Base-by-base conservation (phyloP, 2,888 invertebrate genomes). In the Pandemis cinnamomeana region DNA sequence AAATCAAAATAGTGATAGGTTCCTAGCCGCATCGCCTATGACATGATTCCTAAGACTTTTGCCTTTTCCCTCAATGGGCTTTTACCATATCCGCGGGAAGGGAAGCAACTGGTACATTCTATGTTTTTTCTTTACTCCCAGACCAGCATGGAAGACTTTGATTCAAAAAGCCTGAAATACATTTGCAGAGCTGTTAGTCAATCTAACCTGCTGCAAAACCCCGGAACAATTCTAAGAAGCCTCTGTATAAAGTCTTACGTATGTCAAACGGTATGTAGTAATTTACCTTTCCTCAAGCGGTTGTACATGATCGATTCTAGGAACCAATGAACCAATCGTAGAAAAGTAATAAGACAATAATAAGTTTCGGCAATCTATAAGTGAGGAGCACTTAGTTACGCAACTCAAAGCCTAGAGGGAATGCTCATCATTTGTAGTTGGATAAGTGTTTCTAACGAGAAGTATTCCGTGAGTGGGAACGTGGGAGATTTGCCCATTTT, bases 381-480 rank as follows among this genome's bases (percentile, higher is more conserved):
- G 44, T 62, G 42, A 7, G 62, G 42, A 15, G 15, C 62, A 62
- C n/a, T 7, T 36, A 60, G 20, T 61, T 61, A 36, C 61, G 36
- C 36, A 61, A 61, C 20, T 61, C 27, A 41, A 5, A 62, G 42
- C 42, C 42, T n/a, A 42, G 42, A 62, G 42, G 42, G 62, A 42
- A 62, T 15, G 41, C 11, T 62, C 62, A 15, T 62, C 42, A 62
- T 62, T 62, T 41, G 62, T 41, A 36, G 58, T 58, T 58, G 10
- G 27, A 58, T 20, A 58, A 27, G 27, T 27, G 58, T 58, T 58
- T 27, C 58, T 27, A 58, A 58, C 58, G 8, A 58, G 51, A 51
- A 36, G 27, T 5, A 58, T 15, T 20, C 27, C 58, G 58, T 10
- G 58, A 8, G 8, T 27, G 2, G 7, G 55, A 20, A 8, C 55